These are phyloP conservation scores for Coptodon rendalli DNA, from an alignment of 2,113 vertebrate species.

Conservation along the genomic window DNA sequence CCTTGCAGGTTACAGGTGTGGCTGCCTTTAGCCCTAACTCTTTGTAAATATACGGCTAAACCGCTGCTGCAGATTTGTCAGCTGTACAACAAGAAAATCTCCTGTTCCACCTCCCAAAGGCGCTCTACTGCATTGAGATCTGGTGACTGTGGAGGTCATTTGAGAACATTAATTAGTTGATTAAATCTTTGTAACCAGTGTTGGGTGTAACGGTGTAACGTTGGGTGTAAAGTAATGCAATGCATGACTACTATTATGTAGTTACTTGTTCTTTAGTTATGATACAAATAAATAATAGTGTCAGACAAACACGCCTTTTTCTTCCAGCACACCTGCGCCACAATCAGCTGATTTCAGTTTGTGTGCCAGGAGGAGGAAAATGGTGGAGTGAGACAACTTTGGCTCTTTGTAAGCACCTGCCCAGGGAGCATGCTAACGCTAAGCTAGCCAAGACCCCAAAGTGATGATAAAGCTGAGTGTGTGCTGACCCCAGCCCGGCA, in stretches of 20 bases:
- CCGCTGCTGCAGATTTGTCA: not conserved
- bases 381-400: not conserved
- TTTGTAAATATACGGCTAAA: accelerated
- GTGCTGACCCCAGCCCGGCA: not conserved
- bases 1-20: not conserved
- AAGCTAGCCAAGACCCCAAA: not conserved
- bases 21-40: accelerated
- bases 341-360: not conserved
- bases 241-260: not conserved
- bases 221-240: accelerated
- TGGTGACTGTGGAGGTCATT: not conserved
- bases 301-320: not conserved
- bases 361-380: not conserved
- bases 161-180: accelerated
- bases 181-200: not conserved
- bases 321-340: not conserved
- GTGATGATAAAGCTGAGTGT: not conserved
- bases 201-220: accelerated
- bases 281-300: not conserved
- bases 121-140: not conserved
- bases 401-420: not conserved
- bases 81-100: not conserved
- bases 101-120: not conserved
- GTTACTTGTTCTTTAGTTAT: not conserved
- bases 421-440: not conserved